Base-by-base conservation (phyloP, 2,113 vertebrate species). In the Orientallactaga bullata region DNA sequence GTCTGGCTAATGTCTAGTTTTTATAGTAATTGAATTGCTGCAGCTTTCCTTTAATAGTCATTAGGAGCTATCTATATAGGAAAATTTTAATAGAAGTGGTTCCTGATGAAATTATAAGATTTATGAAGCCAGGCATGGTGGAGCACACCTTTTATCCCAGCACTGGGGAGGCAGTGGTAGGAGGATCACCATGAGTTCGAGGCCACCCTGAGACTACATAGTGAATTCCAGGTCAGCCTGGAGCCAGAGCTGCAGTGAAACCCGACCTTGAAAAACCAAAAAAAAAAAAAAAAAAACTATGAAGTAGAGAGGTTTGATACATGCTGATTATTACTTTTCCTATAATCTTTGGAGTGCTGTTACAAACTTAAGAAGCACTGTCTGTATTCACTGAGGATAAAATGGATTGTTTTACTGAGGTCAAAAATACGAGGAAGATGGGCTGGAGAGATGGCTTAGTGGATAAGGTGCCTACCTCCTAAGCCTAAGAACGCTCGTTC, bases 331-430 rank as follows among this genome's bases (percentile, higher is more conserved):
- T 74, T 95, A 35, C 30, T 86, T 87, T 39, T 78, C 32, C 37
- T 85, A 23, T 85, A 88, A 58, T 73, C 20, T 90, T 90, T 88
- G 69, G 39, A 77, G 39, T 82, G 47, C 72, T 88, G 4, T 88
- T 94, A 76, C 76, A 63, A 74, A 68, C 28, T 42, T 6, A 80
- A 24, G 28, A 7, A 93, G 35, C 55, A n/a, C 39, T 87, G 21
- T 85, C 4, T 90, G n/a, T n/a, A n/a, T 47, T 63, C 13, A 39
- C 26, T 69, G 84, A 92, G 76, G 81, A 61, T n/a, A 32, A 91
- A 84, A 39, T 86, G 15, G 71, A 71, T 94, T 65, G 30, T 93
- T 89, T 82, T 89, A 68, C 65, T 93, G 23, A 73, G 69, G 20
- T 58, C 18, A 35, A 20, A 89, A 51, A 95, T 76, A 77, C 26